These are phyloP conservation scores for Meloidogyne floridensis DNA, from an alignment of 1,140 invertebrate genomes.

Conservation along the genomic window DNA sequence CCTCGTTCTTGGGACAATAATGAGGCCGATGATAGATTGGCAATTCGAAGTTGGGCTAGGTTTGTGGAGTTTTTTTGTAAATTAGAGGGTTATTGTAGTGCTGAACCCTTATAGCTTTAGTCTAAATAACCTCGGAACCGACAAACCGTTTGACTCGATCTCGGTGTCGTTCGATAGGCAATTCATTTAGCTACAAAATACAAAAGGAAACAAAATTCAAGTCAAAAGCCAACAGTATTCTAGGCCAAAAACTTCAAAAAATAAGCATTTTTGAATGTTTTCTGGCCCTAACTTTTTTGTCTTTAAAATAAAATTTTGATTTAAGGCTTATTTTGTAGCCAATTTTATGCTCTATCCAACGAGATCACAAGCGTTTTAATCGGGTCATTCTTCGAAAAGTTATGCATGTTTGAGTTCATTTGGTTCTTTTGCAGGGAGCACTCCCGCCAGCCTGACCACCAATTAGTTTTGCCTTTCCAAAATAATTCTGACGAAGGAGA, in stretches of 20 bases:
- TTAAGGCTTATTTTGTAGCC: not conserved
- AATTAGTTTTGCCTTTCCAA: not conserved
- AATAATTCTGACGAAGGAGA: not conserved
- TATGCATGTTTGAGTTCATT: not conserved
- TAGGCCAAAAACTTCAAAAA: not conserved
- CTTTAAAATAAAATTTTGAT: not conserved
- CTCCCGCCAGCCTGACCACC: not conserved
- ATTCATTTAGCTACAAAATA: not conserved
- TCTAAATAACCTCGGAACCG: not conserved
- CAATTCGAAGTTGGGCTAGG: constrained; percentile 19
- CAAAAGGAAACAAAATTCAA: not conserved
- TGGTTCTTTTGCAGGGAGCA: not conserved
- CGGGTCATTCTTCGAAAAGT: not conserved
- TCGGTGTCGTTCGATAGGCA: not conserved
- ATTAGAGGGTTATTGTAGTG: not conserved
- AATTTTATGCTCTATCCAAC: not conserved
- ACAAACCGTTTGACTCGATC: not conserved
- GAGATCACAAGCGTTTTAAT: not conserved
- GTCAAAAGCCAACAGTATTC: not conserved
- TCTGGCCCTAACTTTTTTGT: not conserved
- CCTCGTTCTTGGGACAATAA: constrained; percentile 16
- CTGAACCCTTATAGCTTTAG: not conserved
- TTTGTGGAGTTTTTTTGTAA: not conserved
- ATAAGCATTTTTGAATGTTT: not conserved
- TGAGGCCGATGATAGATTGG: not conserved